These are phyloP conservation scores for Drosophila serrata DNA, from an alignment of 1,140 invertebrate genomes.

Conservation along the genomic window DNA sequence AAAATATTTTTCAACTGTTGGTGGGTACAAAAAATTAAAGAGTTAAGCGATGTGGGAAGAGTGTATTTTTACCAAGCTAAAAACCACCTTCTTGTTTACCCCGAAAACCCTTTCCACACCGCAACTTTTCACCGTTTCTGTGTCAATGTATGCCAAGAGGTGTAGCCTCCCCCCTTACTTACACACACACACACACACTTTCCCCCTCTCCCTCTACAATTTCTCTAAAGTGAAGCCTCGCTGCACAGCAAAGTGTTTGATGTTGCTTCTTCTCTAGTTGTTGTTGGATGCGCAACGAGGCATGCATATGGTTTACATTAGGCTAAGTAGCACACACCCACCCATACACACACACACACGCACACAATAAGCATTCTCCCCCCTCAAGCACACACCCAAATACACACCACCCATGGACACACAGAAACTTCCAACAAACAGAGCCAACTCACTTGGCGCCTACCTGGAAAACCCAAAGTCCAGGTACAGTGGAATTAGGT, in stretches of 20 bases:
- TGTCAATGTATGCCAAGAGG: slow-evolving; percentile 75
- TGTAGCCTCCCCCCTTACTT: not conserved
- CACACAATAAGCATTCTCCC: slow-evolving; percentile 12
- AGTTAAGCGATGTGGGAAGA: slow-evolving; percentile 1
- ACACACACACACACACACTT: slow-evolving; percentile 3
- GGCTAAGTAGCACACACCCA: slow-evolving; percentile 73
- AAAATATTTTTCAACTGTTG: slow-evolving; percentile 40
- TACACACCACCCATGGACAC: slow-evolving; percentile 8
- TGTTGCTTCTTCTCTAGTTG: slow-evolving; percentile 35
- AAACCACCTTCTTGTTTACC: not conserved
- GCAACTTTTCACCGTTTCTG: slow-evolving; percentile 55
- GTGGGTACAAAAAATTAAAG: slow-evolving; percentile 20
- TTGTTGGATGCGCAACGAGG: slow-evolving; percentile 66
- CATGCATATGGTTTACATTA: slow-evolving; percentile 79
- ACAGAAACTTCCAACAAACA: slow-evolving; percentile 12
- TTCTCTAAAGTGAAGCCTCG: slow-evolving; percentile 58
- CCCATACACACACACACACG: slow-evolving; percentile 4
- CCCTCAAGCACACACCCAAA: slow-evolving; percentile 1
- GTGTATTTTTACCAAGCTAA: slow-evolving; percentile 1
- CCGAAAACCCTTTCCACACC: slow-evolving; percentile 11
- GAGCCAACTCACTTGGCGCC: slow-evolving; percentile 56
- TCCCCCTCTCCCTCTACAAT: not conserved
- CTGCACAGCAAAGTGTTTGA: slow-evolving; percentile 74
- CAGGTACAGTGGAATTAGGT: slow-evolving; percentile 25
- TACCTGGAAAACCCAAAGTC: slow-evolving; percentile 41